A percentile compares a stretch with the other conserved stretches of the same genome.
Conservation (phyloP, 2,797 vertebrate genomes). For the Acipenser ruthenus region DNA sequence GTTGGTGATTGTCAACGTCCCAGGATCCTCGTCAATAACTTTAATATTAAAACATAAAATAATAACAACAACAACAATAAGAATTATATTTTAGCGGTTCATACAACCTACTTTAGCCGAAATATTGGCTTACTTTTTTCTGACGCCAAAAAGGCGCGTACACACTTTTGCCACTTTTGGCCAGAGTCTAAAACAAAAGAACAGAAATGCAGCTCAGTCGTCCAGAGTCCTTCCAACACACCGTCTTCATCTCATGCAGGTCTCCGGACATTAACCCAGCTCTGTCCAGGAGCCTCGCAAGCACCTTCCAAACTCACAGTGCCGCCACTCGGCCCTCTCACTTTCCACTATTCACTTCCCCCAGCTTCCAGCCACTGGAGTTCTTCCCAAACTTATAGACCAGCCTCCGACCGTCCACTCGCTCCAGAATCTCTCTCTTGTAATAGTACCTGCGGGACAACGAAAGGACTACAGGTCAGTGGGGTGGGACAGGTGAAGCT, state of each 20-base stretch:
- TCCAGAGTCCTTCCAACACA: conserved; percentile 11
- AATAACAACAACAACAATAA: conserved; percentile 4
- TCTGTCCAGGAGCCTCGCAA: not conserved
- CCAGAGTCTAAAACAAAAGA: conserved; percentile 20
- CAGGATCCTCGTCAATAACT: too few species aligned
- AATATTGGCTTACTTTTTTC: conserved; percentile 67
- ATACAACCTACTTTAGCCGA: conserved; percentile 76
- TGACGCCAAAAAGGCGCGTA: conserved; percentile 42
- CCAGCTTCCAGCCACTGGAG: conserved; percentile 84
- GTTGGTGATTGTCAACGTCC: too few species aligned
- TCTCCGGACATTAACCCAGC: conserved; percentile 1
- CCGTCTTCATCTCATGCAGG: not conserved
- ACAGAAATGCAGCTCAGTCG: conserved; percentile 18
- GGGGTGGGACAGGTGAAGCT: not conserved
- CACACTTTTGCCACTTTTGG: conserved; percentile 17
- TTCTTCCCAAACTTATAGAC: conserved; percentile 98
- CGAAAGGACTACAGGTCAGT: not conserved
- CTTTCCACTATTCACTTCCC: conserved; percentile 49
- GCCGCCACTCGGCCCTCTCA: conserved; percentile 30
- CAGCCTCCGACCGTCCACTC: conserved; percentile 85
- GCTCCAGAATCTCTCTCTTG: conserved; percentile 88
- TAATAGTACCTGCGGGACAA: conserved; percentile 79
- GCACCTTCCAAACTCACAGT: conserved; percentile 13
- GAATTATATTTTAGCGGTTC: conserved; percentile 50
- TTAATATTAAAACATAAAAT: conserved; percentile 22